These are phyloP conservation scores for Euura lappo DNA, from an alignment of 1,140 invertebrate genomes.

Conservation along the genomic window DNA sequence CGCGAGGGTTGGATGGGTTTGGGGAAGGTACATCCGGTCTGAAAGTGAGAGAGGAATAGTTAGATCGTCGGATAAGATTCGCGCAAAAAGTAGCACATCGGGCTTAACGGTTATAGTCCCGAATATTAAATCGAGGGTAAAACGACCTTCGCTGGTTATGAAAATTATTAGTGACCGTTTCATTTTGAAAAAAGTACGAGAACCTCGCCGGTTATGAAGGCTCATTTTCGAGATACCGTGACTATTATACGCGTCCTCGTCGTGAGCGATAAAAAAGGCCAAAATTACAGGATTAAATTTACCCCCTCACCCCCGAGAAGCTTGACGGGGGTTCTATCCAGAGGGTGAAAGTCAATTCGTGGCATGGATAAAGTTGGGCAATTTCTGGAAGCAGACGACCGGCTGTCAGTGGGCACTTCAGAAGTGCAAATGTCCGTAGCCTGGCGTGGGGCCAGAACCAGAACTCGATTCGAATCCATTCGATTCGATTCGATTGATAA, in stretches of 20 bases:
- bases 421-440: conserved; percentile 2
- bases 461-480: neutral
- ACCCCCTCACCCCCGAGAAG: too few relatives aligned
- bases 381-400: neutral
- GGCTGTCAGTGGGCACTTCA: neutral
- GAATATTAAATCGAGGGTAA: conserved; percentile 5
- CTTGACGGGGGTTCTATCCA: too few relatives aligned
- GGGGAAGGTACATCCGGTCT: conserved; percentile 1
- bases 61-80: neutral
- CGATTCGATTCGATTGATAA: neutral
- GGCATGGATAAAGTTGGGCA: too few relatives aligned
- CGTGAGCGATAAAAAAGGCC: neutral
- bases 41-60: conserved; percentile 14
- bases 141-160: neutral
- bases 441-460: neutral
- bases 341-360: neutral
- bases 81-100: neutral
- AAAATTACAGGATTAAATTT: neutral
- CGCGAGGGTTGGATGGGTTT: neutral
- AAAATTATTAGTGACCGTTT: conserved; percentile 7
- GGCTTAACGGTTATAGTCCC: conserved; percentile 5
- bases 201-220: neutral
- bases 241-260: neutral
- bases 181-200: neutral
- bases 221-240: neutral